Conservation (phyloP, 2,888 invertebrate genomes). For the Steinernema scapterisci region DNA sequence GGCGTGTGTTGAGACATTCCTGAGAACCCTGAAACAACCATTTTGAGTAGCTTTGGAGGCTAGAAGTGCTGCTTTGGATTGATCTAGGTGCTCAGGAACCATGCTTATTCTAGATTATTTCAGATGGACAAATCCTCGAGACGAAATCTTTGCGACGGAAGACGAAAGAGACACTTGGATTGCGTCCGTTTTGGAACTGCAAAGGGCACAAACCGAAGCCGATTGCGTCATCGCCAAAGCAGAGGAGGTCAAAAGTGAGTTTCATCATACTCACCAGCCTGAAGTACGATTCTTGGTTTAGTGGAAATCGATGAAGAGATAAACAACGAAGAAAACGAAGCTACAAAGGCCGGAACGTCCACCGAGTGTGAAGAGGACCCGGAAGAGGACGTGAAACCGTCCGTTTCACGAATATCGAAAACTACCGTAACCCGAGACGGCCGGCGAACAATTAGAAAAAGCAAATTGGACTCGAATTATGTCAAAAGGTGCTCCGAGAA, state of each 20-base stretch:
- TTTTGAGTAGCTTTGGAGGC: too few species aligned
- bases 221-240: neutral
- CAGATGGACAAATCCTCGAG: neutral
- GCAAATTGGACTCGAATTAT: neutral
- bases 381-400: neutral
- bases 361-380: neutral
- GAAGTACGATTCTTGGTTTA: neutral
- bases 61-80: too few species aligned
- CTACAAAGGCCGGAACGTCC: neutral
- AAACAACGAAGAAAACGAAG: neutral
- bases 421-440: neutral
- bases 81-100: too few species aligned
- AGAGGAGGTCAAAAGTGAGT: neutral
- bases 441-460: neutral
- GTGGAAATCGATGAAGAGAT: conserved; percentile 5
- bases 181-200: neutral
- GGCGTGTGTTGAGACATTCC: too few species aligned
- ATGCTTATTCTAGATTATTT: too few species aligned
- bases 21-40: too few species aligned
- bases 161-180: conserved; percentile 10
- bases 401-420: neutral
- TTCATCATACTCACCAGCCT: neutral
- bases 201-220: neutral
- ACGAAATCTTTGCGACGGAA: neutral
- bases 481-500: neutral